Conservation (phyloP, 2,113 vertebrate genomes). For the Baryphthengus martii region DNA sequence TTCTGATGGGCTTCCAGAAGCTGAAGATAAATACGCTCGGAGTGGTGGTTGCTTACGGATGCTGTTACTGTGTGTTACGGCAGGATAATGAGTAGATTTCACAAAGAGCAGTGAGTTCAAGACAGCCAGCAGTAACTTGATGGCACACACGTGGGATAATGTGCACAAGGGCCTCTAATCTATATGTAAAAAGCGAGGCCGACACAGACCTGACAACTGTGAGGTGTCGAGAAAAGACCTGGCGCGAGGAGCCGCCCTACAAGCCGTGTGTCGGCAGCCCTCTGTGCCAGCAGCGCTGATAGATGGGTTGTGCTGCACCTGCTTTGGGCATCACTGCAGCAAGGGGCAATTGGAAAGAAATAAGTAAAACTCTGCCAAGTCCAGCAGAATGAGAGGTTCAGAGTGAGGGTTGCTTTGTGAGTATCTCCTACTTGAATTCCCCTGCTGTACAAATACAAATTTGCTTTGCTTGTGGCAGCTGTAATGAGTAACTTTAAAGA, state of each 20-base stretch:
- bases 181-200: background rate
- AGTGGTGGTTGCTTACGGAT: background rate
- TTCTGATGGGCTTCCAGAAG: background rate
- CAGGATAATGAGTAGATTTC: background rate
- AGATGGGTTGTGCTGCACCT: background rate
- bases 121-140: background rate
- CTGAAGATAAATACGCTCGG: background rate
- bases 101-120: background rate
- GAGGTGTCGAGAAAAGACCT: background rate
- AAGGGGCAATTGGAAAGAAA: background rate
- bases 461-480: background rate
- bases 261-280: too few species aligned
- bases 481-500: background rate
- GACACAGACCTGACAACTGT: background rate
- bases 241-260: rapidly evolving
- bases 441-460: background rate
- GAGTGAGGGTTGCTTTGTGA: background rate
- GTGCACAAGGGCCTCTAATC: background rate
- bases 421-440: background rate
- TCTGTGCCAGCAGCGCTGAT: background rate
- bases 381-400: background rate
- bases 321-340: background rate
- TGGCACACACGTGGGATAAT: rapidly evolving
- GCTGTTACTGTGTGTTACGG: background rate
- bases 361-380: background rate